These are phyloP conservation scores for Salvelinus fontinalis DNA, from an alignment of 2,113 vertebrate genomes.

Conservation along the genomic window DNA sequence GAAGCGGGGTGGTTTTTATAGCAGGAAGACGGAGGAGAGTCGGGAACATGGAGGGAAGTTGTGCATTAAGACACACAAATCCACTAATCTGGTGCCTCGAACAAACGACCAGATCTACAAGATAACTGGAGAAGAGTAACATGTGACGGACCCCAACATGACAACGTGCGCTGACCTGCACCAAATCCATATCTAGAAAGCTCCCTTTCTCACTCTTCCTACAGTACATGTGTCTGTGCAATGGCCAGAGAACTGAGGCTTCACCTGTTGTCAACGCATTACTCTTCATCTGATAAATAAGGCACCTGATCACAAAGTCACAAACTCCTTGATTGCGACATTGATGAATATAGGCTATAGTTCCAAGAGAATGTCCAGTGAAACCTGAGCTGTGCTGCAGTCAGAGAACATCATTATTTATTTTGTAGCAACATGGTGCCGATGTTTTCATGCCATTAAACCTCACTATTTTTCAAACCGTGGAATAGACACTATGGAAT, in stretches of 20 bases:
- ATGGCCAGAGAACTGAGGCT: conserved; percentile 85
- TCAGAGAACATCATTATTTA: neutral
- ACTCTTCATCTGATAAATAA: conserved; percentile 80
- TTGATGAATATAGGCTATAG: conserved; percentile 28
- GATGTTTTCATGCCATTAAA: neutral
- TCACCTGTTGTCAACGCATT: too few species aligned
- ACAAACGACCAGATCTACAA: too few species aligned
- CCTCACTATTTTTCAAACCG: neutral
- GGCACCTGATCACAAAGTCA: conserved; percentile 82
- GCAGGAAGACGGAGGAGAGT: conserved; percentile 47
- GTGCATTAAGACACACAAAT: conserved; percentile 24
- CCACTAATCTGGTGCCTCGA: too few species aligned
- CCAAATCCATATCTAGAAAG: conserved; percentile 46
- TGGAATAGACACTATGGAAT: too few species aligned
- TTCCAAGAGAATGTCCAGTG: conserved; percentile 13
- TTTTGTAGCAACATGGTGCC: neutral
- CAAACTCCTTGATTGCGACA: conserved; percentile 56
- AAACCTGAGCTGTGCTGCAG: conserved; percentile 1
- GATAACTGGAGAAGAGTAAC: conserved; percentile 7
- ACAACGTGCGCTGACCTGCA: neutral
- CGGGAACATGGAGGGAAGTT: conserved; percentile 44
- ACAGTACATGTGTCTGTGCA: conserved; percentile 83
- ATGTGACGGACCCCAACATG: conserved; percentile 27
- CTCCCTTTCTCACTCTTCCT: conserved; percentile 71
- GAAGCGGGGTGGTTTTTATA: conserved; percentile 50